Percentiles rank a stretch among this genome's conserved stretches.
phyloP scores from a whole-genome alignment of 2,113 vertebrate genomes.

The Sarotherodon lohbergeri region DNA sequence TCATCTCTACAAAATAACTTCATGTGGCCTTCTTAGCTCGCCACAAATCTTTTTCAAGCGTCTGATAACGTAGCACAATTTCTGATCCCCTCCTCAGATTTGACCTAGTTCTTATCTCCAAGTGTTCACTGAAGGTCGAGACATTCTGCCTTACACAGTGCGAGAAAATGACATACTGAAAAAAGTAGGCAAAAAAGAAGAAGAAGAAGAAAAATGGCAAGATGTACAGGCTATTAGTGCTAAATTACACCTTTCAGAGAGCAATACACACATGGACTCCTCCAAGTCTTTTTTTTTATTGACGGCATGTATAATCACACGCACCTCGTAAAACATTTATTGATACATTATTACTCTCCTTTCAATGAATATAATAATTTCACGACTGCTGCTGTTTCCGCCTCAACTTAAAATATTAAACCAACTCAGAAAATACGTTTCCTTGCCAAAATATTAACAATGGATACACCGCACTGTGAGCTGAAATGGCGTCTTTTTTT shows the following conservation, averaged over 20 bases:
- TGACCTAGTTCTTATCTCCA: neutral
- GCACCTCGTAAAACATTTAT: slow-evolving; percentile 99
- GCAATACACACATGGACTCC: slow-evolving; percentile 50
- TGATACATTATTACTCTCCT: slow-evolving; percentile 91
- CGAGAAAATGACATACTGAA: neutral
- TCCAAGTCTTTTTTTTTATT: slow-evolving; percentile 84
- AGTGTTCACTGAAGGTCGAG: neutral
- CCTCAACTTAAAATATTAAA: slow-evolving; percentile 41
- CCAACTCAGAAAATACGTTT: slow-evolving; percentile 43
- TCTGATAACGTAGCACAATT: neutral
- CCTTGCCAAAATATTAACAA: slow-evolving; percentile 54
- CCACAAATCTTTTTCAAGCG: neutral
- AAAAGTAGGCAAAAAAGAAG: neutral
- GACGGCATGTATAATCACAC: slow-evolving; percentile 95
- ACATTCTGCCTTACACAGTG: neutral
- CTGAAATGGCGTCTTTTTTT: slow-evolving; percentile 62
- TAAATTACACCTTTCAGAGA: neutral
- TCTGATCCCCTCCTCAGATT: neutral
- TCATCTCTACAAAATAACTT: neutral
- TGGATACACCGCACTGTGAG: slow-evolving; percentile 43
- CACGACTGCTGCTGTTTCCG: slow-evolving; percentile 50
- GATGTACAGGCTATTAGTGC: neutral
- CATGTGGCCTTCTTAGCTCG: neutral
- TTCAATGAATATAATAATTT: slow-evolving; percentile 69
- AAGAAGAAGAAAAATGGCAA: neutral